These are phyloP conservation scores for Yponomeuta sedellus DNA, from an alignment of 2,888 invertebrate genomes.

Conservation along the genomic window DNA sequence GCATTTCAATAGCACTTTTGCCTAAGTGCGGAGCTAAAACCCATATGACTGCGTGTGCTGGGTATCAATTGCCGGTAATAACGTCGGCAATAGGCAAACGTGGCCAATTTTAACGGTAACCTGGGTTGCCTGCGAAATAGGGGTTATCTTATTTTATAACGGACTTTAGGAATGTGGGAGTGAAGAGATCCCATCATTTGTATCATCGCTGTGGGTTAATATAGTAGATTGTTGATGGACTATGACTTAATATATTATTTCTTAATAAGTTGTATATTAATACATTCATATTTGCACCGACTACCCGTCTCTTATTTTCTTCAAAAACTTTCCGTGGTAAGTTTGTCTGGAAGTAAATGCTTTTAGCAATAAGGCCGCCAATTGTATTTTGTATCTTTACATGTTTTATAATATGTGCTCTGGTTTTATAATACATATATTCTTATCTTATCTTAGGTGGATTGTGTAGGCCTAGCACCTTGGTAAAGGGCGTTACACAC, in stretches of 20 bases:
- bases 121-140: neutral
- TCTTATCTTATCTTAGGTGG: too few species aligned
- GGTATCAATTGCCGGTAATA: slow-evolving; percentile 16
- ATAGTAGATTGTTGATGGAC: neutral
- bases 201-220: neutral
- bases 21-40: neutral
- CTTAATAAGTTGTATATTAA: too few species aligned
- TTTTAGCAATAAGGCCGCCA: too few species aligned
- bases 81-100: slow-evolving; percentile 11
- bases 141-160: slow-evolving; percentile 14
- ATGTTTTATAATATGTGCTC: too few species aligned
- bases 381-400: too few species aligned
- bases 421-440: too few species aligned
- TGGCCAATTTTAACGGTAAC: slow-evolving; percentile 15
- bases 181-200: neutral
- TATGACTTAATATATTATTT: neutral
- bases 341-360: too few species aligned
- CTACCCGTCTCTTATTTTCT: too few species aligned
- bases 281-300: too few species aligned
- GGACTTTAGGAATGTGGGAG: slow-evolving; percentile 13
- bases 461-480: too few species aligned
- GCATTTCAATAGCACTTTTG: neutral
- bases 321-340: too few species aligned
- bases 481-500: too few species aligned
- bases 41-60: slow-evolving; percentile 1